phyloP scores from a whole-genome alignment of 2,888 invertebrate genomes.

The Erannis defoliaria region DNA sequence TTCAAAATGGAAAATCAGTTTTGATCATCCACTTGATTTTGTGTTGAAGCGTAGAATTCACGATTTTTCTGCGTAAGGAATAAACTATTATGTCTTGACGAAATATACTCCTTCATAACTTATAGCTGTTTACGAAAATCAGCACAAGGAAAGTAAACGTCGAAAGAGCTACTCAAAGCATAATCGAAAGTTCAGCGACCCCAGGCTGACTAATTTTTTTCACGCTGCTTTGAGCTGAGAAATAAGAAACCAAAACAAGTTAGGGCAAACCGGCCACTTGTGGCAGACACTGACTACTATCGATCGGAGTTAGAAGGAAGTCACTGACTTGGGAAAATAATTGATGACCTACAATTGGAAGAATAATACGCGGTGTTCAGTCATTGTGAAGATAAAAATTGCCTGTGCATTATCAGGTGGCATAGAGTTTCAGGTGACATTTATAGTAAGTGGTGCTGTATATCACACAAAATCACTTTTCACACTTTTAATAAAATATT shows the following conservation, averaged over 20 bases:
- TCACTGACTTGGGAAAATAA: neutral
- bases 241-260: conserved; percentile 17
- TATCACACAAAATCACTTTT: too few species aligned
- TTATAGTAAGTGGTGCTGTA: too few species aligned
- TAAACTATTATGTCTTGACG: neutral
- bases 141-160: conserved; percentile 24
- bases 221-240: conserved; percentile 31
- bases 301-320: neutral
- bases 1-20: too few species aligned
- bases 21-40: too few species aligned
- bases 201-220: conserved; percentile 38
- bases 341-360: neutral
- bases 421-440: too few species aligned
- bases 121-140: conserved; percentile 22
- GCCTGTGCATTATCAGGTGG: too few species aligned
- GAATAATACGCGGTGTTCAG: neutral
- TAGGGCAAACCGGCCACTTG: conserved; percentile 13
- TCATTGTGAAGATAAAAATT: neutral
- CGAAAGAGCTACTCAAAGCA: conserved; percentile 34
- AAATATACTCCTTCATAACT: conserved; percentile 8
- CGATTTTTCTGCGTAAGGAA: neutral
- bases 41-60: neutral
- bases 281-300: neutral
- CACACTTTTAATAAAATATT: too few species aligned
- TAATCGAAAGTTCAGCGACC: conserved; percentile 40